A percentile compares a stretch with the other conserved stretches of the same genome.
Evolutionary conservation across 2,888 invertebrate genomes (phyloP).

Genomic region (Camptogramma bilineatum): DNA sequence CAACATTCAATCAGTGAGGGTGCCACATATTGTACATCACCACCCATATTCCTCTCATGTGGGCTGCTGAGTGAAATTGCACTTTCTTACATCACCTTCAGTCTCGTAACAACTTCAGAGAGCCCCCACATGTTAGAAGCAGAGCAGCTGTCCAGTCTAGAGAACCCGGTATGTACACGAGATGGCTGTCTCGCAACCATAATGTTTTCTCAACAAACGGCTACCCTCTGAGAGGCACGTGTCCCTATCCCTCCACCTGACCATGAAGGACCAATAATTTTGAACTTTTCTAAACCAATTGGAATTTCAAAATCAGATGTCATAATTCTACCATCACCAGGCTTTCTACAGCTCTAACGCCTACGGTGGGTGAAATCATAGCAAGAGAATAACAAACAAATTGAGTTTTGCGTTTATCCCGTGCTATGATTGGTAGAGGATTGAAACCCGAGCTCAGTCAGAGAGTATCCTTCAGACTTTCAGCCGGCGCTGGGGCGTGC

Average conservation of each 20-base stretch:
- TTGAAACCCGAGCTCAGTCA: conserved; percentile 61
- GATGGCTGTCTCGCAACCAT: conserved; percentile 65
- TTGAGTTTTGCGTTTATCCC: conserved; percentile 47
- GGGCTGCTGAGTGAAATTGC: conserved; percentile 67
- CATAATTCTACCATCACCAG: conserved; percentile 49
- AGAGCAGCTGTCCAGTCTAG: conserved; percentile 68
- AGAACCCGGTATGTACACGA: conserved; percentile 77
- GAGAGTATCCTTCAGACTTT: conserved; percentile 69
- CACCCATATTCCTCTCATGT: conserved; percentile 71
- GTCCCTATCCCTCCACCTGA: conserved; percentile 47
- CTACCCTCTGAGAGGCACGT: conserved; percentile 69
- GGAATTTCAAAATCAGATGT: conserved; percentile 37
- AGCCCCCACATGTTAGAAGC: conserved; percentile 68
- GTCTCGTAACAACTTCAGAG: conserved; percentile 67
- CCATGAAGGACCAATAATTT: conserved; percentile 31
- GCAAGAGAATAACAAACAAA: conserved; percentile 50
- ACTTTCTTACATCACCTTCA: conserved; percentile 47
- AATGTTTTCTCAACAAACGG: conserved; percentile 72
- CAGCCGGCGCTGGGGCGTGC: conserved; percentile 65
- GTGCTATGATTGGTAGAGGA: conserved; percentile 56
- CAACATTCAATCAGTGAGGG: conserved; percentile 53
- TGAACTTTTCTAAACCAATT: background rate
- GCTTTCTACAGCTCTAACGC: conserved; percentile 46
- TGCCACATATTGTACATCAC: conserved; percentile 66
- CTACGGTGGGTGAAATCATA: conserved; percentile 60